Percentiles rank a stretch among this genome's conserved stretches.
Conservation (phyloP, 2,797 vertebrate genomes). For the Dipus sagitta region DNA sequence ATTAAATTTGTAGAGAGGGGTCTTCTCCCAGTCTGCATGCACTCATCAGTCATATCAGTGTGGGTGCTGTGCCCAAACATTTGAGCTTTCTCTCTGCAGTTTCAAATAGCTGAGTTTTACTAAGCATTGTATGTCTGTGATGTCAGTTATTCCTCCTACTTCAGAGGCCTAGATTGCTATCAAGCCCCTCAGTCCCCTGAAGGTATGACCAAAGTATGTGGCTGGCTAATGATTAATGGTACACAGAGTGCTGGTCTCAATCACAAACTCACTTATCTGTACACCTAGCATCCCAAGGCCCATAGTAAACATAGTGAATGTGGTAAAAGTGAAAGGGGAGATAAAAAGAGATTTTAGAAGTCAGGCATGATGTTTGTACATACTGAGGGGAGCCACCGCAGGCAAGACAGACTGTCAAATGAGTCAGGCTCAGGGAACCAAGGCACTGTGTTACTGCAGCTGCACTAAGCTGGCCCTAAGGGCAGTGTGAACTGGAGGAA, state of each 20-base stretch:
- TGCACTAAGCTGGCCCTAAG: conserved; percentile 42
- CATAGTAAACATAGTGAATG: not conserved
- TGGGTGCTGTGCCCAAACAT: not conserved
- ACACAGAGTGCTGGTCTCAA: not conserved
- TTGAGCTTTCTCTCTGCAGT: not conserved
- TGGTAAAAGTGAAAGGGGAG: not conserved
- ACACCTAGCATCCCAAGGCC: not conserved
- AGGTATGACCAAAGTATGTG: not conserved
- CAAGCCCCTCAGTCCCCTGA: not conserved
- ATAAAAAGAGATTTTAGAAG: conserved; percentile 54
- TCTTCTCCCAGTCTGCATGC: not conserved
- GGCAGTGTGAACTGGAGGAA: not conserved
- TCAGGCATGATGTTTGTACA: not conserved
- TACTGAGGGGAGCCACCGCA: conserved; percentile 32
- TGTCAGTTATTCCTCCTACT: not conserved
- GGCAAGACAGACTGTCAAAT: conserved; percentile 21
- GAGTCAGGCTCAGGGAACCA: conserved; percentile 74
- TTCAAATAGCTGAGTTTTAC: not conserved
- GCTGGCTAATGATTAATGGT: not conserved
- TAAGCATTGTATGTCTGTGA: not conserved
- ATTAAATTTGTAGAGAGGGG: not conserved
- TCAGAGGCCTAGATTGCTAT: not conserved
- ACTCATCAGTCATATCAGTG: not conserved
- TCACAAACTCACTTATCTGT: not conserved
- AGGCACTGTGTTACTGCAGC: conserved; percentile 68